A percentile compares a stretch with the other conserved stretches of the same genome.
Evolutionary conservation across 2,113 vertebrate genomes (phyloP).

Genomic region (Pseudorhombus dupliciocellatus): DNA sequence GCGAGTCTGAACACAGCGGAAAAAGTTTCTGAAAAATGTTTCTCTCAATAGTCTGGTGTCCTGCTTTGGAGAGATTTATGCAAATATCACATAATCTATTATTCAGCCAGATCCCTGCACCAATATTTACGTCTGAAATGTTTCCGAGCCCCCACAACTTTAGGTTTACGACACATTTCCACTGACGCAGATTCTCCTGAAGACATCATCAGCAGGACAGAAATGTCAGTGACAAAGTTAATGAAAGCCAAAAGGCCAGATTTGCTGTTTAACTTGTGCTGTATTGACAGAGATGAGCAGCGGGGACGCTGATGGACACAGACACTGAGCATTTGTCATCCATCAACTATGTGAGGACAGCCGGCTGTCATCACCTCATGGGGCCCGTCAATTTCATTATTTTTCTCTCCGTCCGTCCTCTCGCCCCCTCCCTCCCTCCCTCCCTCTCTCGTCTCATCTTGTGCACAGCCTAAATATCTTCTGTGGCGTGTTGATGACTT

Average conservation of each 20-base stretch:
- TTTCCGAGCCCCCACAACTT: background rate
- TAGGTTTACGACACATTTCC: background rate
- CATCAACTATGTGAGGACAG: slow-evolving; percentile 65
- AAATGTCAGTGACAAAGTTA: slow-evolving; percentile 55
- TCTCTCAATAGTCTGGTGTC: background rate
- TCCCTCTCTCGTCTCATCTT: slow-evolving; percentile 46
- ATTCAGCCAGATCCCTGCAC: background rate
- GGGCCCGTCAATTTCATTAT: slow-evolving; percentile 69
- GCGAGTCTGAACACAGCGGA: background rate
- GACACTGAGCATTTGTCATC: slow-evolving; percentile 71
- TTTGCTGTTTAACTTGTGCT: slow-evolving; percentile 38
- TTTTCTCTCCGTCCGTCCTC: slow-evolving; percentile 27
- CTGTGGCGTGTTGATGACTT: slow-evolving; percentile 23
- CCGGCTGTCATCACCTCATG: slow-evolving; percentile 66
- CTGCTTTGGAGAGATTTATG: background rate
- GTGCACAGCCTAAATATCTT: slow-evolving; percentile 55
- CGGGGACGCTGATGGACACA: slow-evolving; percentile 59
- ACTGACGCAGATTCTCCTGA: background rate
- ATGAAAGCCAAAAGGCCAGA: slow-evolving; percentile 42
- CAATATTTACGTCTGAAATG: background rate
- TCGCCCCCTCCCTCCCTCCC: slow-evolving; percentile 32
- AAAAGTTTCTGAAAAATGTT: background rate
- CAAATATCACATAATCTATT: background rate
- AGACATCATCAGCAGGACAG: slow-evolving; percentile 20
- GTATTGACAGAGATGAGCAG: slow-evolving; percentile 40